Evolutionary conservation across 2,113 vertebrate species (phyloP), one percentile per base, ranked within the genome.

Genomic region (Kryptolebias marmoratus): DNA sequence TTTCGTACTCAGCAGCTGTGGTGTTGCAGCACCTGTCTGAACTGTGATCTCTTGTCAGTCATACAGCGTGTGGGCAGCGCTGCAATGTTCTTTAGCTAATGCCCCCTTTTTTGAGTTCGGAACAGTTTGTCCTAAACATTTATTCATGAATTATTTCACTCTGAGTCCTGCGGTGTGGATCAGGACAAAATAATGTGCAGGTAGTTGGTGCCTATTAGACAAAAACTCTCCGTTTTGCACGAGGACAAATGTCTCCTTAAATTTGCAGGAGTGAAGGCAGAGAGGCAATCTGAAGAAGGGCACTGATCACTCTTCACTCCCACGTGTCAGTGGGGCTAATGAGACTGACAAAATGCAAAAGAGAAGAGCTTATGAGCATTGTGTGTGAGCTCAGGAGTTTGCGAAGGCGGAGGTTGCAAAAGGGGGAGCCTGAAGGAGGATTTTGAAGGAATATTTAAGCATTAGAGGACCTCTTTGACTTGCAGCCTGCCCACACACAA

Each of bases 311-410:
- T 81, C 69, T 27, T 83, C 68, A 69, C 80, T 83, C 87, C 78
- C 64, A 83, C 75, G 56, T 72, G 68, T 83, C 79, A 81, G 75
- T n/a, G 67, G 70, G 80, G 87, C 80, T 86, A 87, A 90, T 87
- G 71, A 85, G 79, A 83, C 55, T 64, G 81, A 81, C 74, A 77
- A 74, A 75, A 88, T 87, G 83, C 76, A 81, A 77, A 87, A 57
- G 27, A 77, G 59, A 74, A 47, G 55, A 63, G 72, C 47, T 79
- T 54, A 68, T 63, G 55, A 39, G 28, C 32, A 39, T 47, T 66
- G 39, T 32, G 55, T 57, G 50, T 36, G 55, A 53, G 57, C 60
- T 64, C 56, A 60, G 54, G n/a, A 58, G 50, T 50, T 28, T 76
- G 53, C 4, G 58, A 80, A 82, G 84, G 81, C 49, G 57, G 71